Evolutionary conservation across 2,113 vertebrate genomes (phyloP).

Genomic region (Electrona antarctica): DNA sequence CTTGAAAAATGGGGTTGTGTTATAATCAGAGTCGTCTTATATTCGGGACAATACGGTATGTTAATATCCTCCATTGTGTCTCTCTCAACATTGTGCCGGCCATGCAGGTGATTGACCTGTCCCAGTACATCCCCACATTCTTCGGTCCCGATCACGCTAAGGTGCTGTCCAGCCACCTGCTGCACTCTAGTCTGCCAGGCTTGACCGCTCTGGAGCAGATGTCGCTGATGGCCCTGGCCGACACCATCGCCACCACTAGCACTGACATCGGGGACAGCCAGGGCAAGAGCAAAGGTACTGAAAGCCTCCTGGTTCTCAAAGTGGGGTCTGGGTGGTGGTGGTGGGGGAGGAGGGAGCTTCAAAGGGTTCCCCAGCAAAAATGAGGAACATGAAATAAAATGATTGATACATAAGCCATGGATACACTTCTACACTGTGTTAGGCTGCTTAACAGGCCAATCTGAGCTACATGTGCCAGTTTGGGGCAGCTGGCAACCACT

Average conservation of each 20-base stretch:
- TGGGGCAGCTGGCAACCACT: no score
- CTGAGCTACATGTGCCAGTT: no score
- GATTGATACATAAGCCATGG: no score
- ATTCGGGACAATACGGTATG: no score
- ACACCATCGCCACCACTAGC: conserved; percentile 95
- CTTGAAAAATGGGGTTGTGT: no score
- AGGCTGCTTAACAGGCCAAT: no score
- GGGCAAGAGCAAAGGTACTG: conserved; percentile 87
- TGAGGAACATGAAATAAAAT: no score
- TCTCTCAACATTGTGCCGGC: neutral
- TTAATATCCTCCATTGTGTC: neutral
- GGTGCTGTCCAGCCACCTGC: conserved; percentile 92
- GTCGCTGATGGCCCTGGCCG: conserved; percentile 95
- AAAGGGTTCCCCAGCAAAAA: no score
- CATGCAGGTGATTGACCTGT: conserved; percentile 86
- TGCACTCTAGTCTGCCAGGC: conserved; percentile 94
- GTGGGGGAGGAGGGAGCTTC: neutral
- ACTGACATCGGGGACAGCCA: conserved; percentile 93
- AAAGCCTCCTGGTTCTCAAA: neutral
- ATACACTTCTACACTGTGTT: no score
- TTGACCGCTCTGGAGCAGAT: conserved; percentile 95
- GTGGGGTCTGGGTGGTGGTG: no score
- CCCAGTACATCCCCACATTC: conserved; percentile 90
- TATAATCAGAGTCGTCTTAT: no score
- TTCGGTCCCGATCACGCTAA: conserved; percentile 96